Evolutionary conservation across 2,113 vertebrate species (phyloP).

Genomic region (Bucco capensis): DNA sequence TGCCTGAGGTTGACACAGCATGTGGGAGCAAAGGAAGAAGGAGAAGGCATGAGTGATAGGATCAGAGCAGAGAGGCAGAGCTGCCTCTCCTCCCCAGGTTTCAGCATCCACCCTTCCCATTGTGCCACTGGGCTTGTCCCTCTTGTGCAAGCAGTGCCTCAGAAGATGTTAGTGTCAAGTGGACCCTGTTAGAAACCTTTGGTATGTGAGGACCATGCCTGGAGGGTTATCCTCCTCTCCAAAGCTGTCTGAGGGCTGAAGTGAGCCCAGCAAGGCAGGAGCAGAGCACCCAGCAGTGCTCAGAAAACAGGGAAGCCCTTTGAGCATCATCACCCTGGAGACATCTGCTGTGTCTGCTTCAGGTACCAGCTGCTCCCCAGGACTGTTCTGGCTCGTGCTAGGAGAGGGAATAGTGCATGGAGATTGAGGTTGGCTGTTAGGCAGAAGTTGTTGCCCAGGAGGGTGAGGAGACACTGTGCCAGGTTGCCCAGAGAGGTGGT

Average conservation of each 20-base stretch:
- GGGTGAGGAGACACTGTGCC: no score
- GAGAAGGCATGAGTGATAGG: rapidly evolving
- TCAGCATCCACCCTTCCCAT: neutral
- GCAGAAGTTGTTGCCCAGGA: no score
- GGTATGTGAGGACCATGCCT: neutral
- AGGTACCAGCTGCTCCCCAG: neutral
- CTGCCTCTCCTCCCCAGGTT: neutral
- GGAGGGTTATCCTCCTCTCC: neutral
- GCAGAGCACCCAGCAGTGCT: neutral
- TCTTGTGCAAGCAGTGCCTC: neutral
- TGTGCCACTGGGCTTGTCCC: rapidly evolving
- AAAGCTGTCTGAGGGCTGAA: neutral
- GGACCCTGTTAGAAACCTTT: neutral
- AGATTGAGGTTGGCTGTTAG: no score
- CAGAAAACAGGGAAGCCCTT: neutral
- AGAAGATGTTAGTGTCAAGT: rapidly evolving
- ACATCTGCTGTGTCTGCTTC: neutral
- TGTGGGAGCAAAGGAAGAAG: neutral
- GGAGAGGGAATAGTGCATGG: neutral
- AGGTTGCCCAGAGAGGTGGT: no score
- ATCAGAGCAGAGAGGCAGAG: neutral
- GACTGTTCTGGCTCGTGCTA: neutral
- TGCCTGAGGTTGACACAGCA: rapidly evolving
- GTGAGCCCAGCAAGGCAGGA: neutral
- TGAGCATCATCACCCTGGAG: no score